These are phyloP conservation scores for Leucoraja ocellata DNA, from an alignment of 2,797 vertebrate genomes.

Conservation along the genomic window DNA sequence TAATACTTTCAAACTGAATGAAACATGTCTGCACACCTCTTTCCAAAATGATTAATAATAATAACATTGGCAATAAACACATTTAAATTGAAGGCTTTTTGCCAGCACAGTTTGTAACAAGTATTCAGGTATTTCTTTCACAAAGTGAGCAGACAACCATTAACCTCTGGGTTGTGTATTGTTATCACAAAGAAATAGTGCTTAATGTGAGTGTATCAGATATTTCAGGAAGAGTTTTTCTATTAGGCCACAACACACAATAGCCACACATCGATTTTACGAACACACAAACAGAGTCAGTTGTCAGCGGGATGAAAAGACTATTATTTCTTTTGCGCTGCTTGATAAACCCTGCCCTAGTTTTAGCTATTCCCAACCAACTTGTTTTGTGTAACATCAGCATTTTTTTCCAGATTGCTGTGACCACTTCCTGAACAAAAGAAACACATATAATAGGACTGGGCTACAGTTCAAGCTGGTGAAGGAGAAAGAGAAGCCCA, in stretches of 20 bases:
- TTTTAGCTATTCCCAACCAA: conserved; percentile 52
- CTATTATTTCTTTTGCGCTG: conserved; percentile 67
- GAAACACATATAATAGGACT: conserved; percentile 64
- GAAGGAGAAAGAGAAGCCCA: conserved; percentile 47
- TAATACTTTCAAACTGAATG: background rate
- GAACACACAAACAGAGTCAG: conserved; percentile 62
- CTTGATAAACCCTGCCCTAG: conserved; percentile 61
- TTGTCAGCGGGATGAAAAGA: conserved; percentile 78
- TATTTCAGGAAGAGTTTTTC: conserved; percentile 66
- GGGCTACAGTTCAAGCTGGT: conserved; percentile 58
- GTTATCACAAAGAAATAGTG: conserved; percentile 49
- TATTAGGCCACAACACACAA: conserved; percentile 65
- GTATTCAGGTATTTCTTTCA: conserved; percentile 36
- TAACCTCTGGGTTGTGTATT: conserved; percentile 33
- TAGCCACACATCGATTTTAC: conserved; percentile 69
- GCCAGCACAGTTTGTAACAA: conserved; percentile 65
- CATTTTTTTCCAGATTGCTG: conserved; percentile 67
- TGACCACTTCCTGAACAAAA: conserved; percentile 66
- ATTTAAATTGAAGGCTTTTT: conserved; percentile 54
- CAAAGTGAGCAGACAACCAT: conserved; percentile 36
- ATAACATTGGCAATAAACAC: conserved; percentile 12
- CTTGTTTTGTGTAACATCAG: conserved; percentile 52
- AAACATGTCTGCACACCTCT: background rate
- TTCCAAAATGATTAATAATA: conserved; percentile 22
- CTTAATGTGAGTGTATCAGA: conserved; percentile 65